These are phyloP conservation scores for Glossophaga mutica DNA, from an alignment of 2,797 vertebrate species.

Conservation along the genomic window DNA sequence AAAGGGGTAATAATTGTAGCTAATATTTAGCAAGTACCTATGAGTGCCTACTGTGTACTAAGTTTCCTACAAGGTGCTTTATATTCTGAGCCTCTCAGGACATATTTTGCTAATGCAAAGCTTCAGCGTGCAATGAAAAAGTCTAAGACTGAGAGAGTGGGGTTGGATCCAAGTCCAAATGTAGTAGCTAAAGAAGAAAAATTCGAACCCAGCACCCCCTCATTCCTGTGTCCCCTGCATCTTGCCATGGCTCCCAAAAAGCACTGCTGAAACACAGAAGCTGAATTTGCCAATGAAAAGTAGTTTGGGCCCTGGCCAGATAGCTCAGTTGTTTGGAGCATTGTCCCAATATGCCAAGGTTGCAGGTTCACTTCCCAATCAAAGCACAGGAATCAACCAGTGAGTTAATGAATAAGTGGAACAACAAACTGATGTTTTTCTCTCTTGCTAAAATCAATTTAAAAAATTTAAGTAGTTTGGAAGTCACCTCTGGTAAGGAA, in stretches of 20 bases:
- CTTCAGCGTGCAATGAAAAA: neutral
- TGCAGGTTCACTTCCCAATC: neutral
- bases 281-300: neutral
- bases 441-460: neutral
- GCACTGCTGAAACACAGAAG: neutral
- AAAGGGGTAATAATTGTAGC: neutral
- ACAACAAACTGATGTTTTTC: neutral
- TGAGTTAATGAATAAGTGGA: neutral
- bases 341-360: neutral
- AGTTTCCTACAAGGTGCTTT: neutral
- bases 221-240: neutral
- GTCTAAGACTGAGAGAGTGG: neutral
- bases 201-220: neutral
- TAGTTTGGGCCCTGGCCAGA: neutral
- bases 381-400: neutral
- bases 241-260: neutral
- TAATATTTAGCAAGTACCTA: neutral
- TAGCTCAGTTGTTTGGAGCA: neutral
- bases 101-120: neutral
- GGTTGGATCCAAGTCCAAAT: neutral
- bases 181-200: neutral
- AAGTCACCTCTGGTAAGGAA: neutral
- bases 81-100: neutral
- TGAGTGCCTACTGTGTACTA: neutral
- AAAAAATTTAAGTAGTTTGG: neutral